Evolutionary conservation across 1,140 invertebrate species (phyloP), one percentile per base, ranked within the genome.

Genomic region (Latrodectus geometricus): DNA sequence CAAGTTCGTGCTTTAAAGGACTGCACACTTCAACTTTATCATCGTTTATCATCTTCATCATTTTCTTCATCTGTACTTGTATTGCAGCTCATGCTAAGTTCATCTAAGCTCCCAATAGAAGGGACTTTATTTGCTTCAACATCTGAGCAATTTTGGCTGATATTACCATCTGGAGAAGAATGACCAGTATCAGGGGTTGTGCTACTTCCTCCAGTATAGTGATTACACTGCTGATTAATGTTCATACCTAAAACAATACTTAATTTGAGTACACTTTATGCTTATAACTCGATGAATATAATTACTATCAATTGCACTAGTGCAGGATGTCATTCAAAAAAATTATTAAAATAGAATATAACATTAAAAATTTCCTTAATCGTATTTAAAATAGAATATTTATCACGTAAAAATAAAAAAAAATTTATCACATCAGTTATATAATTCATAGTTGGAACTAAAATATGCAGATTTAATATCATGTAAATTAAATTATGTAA

Each of bases 111-210:
- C n/a, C 86, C 86, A 21, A 82, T 77, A 0, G 78, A 82, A 35
- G 79, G 77, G 15, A 83, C 79, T 54, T 82, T 87, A 35, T 87
- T 82, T 5, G 21, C 70, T 77, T 87, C 86, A 9, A 73, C 79
- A 52, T 87, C 86, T 49, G 86, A 82, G 48, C 86, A 87, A 70
- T 87, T 82, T 70, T 77, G 86, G 49, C 86, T 87, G 14, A 82
- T 54, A 20, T 82, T 82, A n/a, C 86, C 86, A 72, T 82, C 79
- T 8, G 86, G 86, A n/a, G 86, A 87, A 17, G 86, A 82, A 61
- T 82, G 86, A 35, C 70, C 76, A 17, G 72, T 81, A 12, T 79
- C 77, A 50, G 77, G 73, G 35, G 75, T 81, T 12, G 68, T 86
- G 21, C 77, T 87, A 17, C 78, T 70, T 2, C 50, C 78, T 56